Conservation (phyloP, 2,888 invertebrate species). For the Hirtodrosophila trivittata region DNA sequence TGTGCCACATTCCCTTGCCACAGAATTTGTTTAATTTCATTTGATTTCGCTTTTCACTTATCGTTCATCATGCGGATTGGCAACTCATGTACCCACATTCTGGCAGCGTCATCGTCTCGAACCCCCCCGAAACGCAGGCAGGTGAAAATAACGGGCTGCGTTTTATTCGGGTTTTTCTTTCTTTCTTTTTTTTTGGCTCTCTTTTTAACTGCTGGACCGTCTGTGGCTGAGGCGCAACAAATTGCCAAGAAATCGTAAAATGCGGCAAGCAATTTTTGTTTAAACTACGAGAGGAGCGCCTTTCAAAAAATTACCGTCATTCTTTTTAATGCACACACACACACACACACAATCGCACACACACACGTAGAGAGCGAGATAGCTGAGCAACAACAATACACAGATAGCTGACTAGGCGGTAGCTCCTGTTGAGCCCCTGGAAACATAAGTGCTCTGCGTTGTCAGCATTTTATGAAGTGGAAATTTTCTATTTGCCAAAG, state of each 20-base stretch:
- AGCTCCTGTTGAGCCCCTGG: constrained; percentile 28
- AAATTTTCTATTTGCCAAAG: constrained; percentile 77
- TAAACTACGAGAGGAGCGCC: constrained; percentile 51
- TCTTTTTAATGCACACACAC: constrained; percentile 70
- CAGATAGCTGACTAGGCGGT: constrained; percentile 27
- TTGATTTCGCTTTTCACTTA: constrained; percentile 44
- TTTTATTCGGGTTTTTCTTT: constrained; percentile 61
- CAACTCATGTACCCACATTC: constrained; percentile 7
- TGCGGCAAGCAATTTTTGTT: constrained; percentile 71
- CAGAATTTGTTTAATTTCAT: constrained; percentile 57
- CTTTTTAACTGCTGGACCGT: constrained; percentile 27
- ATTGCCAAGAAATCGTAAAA: constrained; percentile 74
- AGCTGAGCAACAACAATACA: constrained; percentile 10
- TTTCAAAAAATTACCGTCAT: constrained; percentile 74
- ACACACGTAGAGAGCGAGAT: background rate
- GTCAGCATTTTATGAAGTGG: constrained; percentile 81
- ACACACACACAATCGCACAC: constrained; percentile 1
- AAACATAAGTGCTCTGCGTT: constrained; percentile 72
- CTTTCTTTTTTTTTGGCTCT: constrained; percentile 8
- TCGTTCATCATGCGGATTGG: constrained; percentile 39
- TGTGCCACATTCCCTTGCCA: constrained; percentile 27
- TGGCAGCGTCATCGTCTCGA: constrained; percentile 38
- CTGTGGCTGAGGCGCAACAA: constrained; percentile 58
- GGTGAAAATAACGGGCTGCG: constrained; percentile 62
- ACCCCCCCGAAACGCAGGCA: constrained; percentile 39